Evolutionary conservation across 1,140 invertebrate species (phyloP), one percentile per base, ranked within the genome.

Genomic region (Diuraphis noxia): DNA sequence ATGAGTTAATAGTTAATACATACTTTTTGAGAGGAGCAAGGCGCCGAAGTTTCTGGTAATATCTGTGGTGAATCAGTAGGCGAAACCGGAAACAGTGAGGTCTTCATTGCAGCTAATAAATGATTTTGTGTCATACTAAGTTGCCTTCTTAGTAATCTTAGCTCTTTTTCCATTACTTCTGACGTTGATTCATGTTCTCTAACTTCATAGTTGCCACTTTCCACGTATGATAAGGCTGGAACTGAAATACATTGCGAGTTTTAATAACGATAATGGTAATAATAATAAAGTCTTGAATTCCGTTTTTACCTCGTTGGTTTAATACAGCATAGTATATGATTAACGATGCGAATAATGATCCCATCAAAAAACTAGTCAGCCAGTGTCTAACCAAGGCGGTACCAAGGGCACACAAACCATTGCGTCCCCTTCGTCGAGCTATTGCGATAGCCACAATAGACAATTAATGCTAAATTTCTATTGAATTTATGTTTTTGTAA

Each of bases 91-190:
- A 91, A 91, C n/a, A 91, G 43, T 25, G 89, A 91, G 19, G 87
- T 92, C 38, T 92, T 93, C 93, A 95, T 93, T n/a, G 93, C 94
- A 92, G 94, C 93, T 79, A 95, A 93, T 36, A 95, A 92, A 92
- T 95, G 94, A 91, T 94, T 95, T 92, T 95, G 94, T 13, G 95
- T 94, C 72, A 94, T 93, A 92, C 94, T 95, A 6, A 95, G 93
- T 92, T 95, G 95, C 82, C 94, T 93, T 43, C 94, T 93, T 9
- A 95, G 93, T 25, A 95, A 92, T 91, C 94, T 93, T 92, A 95
- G 95, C 92, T 95, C 94, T 92, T 95, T 94, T 92, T 95, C 95
- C 92, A 95, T 94, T 91, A 95, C 95, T 90, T 91, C 89, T 30
- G 89, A 91, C 41, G 89, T 91, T 40, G 89, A 82, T 81, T 91